Evolutionary conservation across 2,113 vertebrate genomes (phyloP), one percentile per base, ranked within the genome.

Genomic region (Azemiops feae): DNA sequence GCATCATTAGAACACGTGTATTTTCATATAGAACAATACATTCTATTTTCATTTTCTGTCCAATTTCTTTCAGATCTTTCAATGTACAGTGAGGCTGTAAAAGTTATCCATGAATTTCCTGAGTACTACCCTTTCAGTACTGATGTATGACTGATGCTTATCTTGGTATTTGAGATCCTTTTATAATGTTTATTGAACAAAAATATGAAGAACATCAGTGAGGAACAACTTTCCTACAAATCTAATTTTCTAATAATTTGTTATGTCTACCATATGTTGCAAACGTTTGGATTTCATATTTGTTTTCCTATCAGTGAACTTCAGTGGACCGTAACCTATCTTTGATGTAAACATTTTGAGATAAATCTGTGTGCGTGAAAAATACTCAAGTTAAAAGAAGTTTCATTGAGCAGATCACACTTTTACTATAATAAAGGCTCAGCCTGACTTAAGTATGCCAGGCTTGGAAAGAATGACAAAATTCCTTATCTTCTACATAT

Each of bases 41-140:
- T 86, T 96, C 14, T 58, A 2, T 95, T 92, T 64, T 0, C 92
- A 90, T 57, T 0, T 5, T 93, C 92, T 94, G 55, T 93, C 93
- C 69, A 94, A 1, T 89, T 54, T 96, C 55, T 97, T 96, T 92
- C 98, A 99, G 99, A 99, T 96, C 93, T 99, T 93, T 97, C 98
- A 93, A 97, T 99, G 89, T 99, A 99, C 92, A 99, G 98, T 54
- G 99, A 99, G 97, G 98, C 98, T 25, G 94, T 99, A 96, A 99
- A 99, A 97, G 97, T 99, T 94, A 97, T 98, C 94, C 98, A 99
- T 27, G 99, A 99, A 60, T 99, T 98, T 92, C 98, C 98, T 3
- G 98, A 99, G 93, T 96, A 98, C 95, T 99, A 98, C 94, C 99
- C 99, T 0, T 98, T 99, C 45, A 95, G 98, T 57, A 92, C 97